phyloP scores from a whole-genome alignment of 2,113 vertebrate species.

The Myanophis thanlyinensis region DNA sequence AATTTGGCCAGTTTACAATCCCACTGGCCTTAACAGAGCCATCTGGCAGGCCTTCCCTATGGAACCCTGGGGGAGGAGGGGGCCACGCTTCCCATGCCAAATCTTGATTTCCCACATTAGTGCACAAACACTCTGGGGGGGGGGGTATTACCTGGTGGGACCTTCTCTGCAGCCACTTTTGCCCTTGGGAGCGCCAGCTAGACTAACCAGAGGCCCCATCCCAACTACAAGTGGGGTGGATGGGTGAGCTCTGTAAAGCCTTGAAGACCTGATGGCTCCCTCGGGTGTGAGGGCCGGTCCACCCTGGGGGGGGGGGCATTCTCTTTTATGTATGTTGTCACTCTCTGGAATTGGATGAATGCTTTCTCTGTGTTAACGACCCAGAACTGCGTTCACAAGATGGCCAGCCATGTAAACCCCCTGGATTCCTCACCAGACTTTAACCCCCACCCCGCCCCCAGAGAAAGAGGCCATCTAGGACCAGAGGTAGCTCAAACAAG shows the following conservation, averaged over 20 bases:
- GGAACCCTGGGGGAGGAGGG: too few species aligned
- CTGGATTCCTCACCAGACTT: not conserved
- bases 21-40: not conserved
- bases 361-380: not conserved
- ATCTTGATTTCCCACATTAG: not conserved
- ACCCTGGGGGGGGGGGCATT: not conserved
- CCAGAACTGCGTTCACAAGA: not conserved
- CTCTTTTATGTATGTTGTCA: not conserved
- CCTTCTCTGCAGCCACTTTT: not conserved
- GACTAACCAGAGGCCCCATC: accelerated
- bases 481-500: not conserved
- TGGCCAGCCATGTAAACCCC: not conserved
- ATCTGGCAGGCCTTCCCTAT: too few species aligned
- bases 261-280: not conserved
- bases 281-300: accelerated
- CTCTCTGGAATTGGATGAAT: not conserved
- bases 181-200: not conserved
- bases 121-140: not conserved
- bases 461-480: not conserved
- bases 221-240: not conserved
- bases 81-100: not conserved
- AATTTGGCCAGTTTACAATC: not conserved
- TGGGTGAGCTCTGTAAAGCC: not conserved
- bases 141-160: not conserved
- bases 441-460: not conserved